phyloP scores from a whole-genome alignment of 2,797 vertebrate species.

The Zenarchopterus dispar region DNA sequence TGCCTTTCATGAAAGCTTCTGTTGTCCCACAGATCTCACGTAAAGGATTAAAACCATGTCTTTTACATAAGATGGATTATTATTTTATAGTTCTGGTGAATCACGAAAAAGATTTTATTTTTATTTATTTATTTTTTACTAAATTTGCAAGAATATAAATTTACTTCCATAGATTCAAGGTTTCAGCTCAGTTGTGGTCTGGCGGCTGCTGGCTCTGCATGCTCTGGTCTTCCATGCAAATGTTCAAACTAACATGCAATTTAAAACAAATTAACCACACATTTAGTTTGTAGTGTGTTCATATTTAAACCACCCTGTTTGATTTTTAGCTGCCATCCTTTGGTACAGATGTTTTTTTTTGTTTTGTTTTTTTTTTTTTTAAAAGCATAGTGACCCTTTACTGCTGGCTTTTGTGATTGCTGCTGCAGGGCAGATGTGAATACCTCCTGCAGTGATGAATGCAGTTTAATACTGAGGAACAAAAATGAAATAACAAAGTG shows the following conservation, averaged over 20 bases:
- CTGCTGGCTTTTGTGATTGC: neutral
- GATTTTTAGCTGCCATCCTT: slow-evolving; percentile 5
- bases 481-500: neutral
- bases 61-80: neutral
- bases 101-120: neutral
- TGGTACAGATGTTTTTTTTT: too few species aligned
- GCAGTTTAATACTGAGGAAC: neutral
- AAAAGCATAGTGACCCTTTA: slow-evolving; percentile 2
- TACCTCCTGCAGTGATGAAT: neutral
- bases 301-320: neutral
- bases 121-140: too few species aligned
- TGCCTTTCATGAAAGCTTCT: neutral
- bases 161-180: slow-evolving; percentile 25
- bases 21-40: neutral
- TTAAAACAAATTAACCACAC: slow-evolving; percentile 13
- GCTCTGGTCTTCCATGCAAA: too few species aligned
- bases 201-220: too few species aligned
- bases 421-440: neutral
- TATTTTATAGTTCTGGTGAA: neutral
- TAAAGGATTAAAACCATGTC: neutral
- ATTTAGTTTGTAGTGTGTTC: neutral
- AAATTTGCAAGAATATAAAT: slow-evolving; percentile 3
- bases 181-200: slow-evolving; percentile 29
- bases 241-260: neutral
- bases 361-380: too few species aligned